These are phyloP conservation scores for Hypomecis punctinalis DNA, from an alignment of 2,888 invertebrate genomes.

Conservation along the genomic window DNA sequence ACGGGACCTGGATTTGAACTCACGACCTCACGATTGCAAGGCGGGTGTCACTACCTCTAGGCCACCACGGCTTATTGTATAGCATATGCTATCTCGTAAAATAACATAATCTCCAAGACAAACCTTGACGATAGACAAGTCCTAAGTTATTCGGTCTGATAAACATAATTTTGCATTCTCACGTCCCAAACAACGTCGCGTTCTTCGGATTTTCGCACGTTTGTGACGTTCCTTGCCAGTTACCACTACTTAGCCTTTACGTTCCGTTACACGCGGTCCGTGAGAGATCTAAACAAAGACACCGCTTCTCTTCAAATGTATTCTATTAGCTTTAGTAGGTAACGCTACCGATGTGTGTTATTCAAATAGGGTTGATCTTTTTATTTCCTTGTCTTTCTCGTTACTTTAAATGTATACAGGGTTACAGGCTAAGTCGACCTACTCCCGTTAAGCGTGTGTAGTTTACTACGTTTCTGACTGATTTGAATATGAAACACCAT, in stretches of 20 bases:
- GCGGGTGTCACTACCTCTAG: no score
- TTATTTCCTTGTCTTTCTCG: not conserved
- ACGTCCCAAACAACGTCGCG: conserved; percentile 53
- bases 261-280: conserved; percentile 72
- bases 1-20: no score
- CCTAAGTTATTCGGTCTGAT: conserved; percentile 13
- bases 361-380: conserved; percentile 20
- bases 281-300: conserved; percentile 76
- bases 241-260: conserved; percentile 54
- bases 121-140: conserved; percentile 10
- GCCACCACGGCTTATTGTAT: no score
- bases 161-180: conserved; percentile 45
- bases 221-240: conserved; percentile 52
- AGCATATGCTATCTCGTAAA: no score
- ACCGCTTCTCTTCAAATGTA: conserved; percentile 59
- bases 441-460: no score
- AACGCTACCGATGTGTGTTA: conserved; percentile 35
- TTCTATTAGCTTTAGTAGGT: conserved; percentile 35
- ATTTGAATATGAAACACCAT: no score
- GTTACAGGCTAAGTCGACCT: no score
- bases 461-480: no score
- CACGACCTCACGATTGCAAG: no score
- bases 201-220: conserved; percentile 64
- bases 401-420: not conserved
- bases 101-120: not conserved